These are phyloP conservation scores for Campoplex capitator DNA, from an alignment of 2,888 invertebrate species.

Conservation along the genomic window DNA sequence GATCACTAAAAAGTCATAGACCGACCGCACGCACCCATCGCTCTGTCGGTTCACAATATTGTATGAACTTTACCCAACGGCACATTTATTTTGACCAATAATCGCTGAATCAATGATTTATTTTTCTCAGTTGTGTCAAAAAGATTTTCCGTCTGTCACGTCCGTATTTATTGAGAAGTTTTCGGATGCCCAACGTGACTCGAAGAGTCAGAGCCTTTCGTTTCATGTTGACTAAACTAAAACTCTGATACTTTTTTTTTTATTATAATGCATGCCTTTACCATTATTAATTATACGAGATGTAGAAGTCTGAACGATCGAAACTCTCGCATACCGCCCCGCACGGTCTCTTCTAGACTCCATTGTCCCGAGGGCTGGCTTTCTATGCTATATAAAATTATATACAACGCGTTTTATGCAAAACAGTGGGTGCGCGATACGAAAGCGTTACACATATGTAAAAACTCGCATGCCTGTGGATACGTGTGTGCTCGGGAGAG, in stretches of 20 bases:
- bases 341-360: conserved; percentile 21
- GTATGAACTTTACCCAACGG: too few species aligned
- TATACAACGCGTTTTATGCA: conserved; percentile 62
- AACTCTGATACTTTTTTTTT: conserved; percentile 4
- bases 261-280: conserved; percentile 39
- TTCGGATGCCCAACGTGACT: too few species aligned
- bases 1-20: too few species aligned
- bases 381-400: conserved; percentile 31
- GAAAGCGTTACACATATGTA: not conserved
- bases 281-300: conserved; percentile 63
- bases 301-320: conserved; percentile 40
- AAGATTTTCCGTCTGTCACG: too few species aligned
- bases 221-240: too few species aligned
- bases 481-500: not conserved
- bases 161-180: too few species aligned
- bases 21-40: too few species aligned
- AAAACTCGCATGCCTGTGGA: not conserved
- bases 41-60: too few species aligned
- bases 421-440: conserved; percentile 51
- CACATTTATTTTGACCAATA: too few species aligned
- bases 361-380: conserved; percentile 52
- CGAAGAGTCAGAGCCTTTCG: too few species aligned
- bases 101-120: too few species aligned
- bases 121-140: too few species aligned
- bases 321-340: conserved; percentile 2